Conservation (phyloP, 2,888 invertebrate species). For the Sphaerophoria rueppellii region DNA sequence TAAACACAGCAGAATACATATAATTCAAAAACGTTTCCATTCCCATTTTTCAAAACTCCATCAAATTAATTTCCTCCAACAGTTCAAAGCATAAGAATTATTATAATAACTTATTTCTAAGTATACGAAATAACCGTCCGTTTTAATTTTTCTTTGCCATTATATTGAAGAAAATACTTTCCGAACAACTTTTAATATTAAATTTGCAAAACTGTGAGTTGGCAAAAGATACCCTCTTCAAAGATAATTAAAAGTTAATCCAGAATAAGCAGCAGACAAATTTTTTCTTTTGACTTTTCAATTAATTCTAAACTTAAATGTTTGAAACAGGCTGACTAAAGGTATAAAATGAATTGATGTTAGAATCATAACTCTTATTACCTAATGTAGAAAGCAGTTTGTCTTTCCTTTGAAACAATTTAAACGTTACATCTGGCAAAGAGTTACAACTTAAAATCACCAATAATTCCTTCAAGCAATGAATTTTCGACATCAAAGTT, state of each 20-base stretch:
- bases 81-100: neutral
- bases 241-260: slow-evolving; percentile 17
- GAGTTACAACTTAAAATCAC: no score
- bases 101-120: neutral
- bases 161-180: neutral
- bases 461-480: no score
- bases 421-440: no score
- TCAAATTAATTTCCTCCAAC: neutral
- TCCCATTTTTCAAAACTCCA: neutral
- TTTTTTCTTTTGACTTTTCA: neutral
- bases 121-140: neutral
- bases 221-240: slow-evolving; percentile 1
- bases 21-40: no score
- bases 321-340: no score
- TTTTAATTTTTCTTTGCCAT: neutral
- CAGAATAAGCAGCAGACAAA: neutral
- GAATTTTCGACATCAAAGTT: no score
- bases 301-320: neutral
- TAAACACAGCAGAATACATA: no score
- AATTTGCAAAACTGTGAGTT: slow-evolving; percentile 3
- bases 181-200: neutral
- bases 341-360: no score
- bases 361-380: no score
- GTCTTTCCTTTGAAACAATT: no score
- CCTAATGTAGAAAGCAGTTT: no score